Conservation (phyloP, 2,113 vertebrate genomes). For the Limnothrissa miodon region DNA sequence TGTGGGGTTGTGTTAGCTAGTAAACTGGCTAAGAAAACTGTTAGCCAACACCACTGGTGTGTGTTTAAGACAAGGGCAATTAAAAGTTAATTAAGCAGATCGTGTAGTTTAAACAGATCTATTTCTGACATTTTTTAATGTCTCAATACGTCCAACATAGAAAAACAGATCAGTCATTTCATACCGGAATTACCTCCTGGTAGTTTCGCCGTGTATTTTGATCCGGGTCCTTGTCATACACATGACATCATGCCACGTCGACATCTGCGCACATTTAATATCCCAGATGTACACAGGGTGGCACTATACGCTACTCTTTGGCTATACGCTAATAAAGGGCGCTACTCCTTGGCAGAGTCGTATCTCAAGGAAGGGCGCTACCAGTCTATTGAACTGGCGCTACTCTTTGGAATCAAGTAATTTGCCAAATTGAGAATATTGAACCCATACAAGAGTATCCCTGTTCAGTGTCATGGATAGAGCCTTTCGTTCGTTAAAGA, state of each 20-base stretch:
- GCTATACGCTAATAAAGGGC: too few species aligned
- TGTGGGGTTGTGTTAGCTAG: neutral
- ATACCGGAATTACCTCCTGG: constrained; percentile 16
- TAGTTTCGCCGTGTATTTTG: constrained; percentile 8
- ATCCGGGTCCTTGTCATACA: constrained; percentile 5
- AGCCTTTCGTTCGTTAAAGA: too few species aligned
- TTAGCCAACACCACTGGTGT: neutral
- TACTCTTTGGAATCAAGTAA: too few species aligned
- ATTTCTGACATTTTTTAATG: neutral
- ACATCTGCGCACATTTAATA: neutral
- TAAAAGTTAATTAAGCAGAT: neutral
- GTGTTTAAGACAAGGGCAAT: neutral
- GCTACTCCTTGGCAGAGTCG: too few species aligned
- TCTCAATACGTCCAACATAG: neutral
- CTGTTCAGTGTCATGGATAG: too few species aligned
- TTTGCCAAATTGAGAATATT: too few species aligned
- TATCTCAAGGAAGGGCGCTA: too few species aligned
- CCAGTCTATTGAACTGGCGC: too few species aligned
- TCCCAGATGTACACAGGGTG: neutral
- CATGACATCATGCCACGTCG: constrained; percentile 17
- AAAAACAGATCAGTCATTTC: neutral
- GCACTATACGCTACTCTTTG: too few species aligned
- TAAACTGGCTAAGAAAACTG: neutral
- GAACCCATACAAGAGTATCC: too few species aligned
- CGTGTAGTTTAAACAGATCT: neutral